Percentiles rank a stretch among this genome's conserved stretches.
Conservation (phyloP, 2,797 vertebrate species). For the Myiothlypis chrysogaster region DNA sequence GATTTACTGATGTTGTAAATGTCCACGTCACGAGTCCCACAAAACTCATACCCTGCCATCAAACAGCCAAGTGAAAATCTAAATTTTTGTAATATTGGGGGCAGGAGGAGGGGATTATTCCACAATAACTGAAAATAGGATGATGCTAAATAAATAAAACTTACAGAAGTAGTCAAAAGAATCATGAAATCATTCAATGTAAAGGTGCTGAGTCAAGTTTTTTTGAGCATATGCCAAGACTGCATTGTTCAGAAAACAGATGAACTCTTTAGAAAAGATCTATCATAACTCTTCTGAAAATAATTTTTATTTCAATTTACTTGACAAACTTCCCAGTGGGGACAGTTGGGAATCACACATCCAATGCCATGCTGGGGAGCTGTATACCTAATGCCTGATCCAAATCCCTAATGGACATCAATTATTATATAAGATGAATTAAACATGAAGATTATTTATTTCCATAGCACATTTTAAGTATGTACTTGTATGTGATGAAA, state of each 20-base stretch:
- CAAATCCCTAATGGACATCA: not conserved
- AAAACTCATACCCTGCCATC: not conserved
- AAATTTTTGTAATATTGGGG: not conserved
- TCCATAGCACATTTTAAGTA: not conserved
- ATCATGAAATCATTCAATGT: not conserved
- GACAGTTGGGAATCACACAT: not conserved
- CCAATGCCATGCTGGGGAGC: not conserved
- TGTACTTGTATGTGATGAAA: not conserved
- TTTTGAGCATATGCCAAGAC: not conserved
- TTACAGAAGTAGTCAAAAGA: not conserved
- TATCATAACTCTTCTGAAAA: not conserved
- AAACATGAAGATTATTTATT: slow-evolving; percentile 10
- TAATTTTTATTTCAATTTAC: not conserved
- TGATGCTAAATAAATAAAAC: not conserved
- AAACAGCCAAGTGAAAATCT: not conserved
- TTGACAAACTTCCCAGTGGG: not conserved
- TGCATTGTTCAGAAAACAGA: not conserved
- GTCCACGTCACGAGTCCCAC: not conserved
- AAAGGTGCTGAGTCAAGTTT: not conserved
- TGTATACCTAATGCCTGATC: not conserved
- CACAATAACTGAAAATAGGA: not conserved
- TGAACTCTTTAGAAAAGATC: not conserved
- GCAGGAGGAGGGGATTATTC: not conserved
- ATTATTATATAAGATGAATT: not conserved
- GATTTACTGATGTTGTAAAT: not conserved